Percentiles rank a stretch among this genome's conserved stretches.
These are phyloP conservation scores for Lagenorhynchus albirostris DNA, from an alignment of 2,113 vertebrate genomes.

Conservation along the genomic window DNA sequence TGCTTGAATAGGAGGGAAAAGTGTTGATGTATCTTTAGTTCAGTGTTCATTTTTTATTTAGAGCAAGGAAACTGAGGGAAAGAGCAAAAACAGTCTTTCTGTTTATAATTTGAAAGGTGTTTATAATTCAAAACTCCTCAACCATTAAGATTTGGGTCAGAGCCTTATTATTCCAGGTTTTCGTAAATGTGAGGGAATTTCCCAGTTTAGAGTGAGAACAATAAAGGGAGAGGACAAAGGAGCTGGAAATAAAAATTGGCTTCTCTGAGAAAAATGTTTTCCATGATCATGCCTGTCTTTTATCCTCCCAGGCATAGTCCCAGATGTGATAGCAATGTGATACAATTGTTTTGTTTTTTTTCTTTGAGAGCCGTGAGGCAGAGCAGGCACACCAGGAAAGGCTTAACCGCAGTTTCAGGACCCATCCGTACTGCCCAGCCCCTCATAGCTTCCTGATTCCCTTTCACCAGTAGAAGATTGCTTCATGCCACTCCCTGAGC, in stretches of 20 bases:
- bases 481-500: neutral
- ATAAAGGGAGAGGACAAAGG: neutral
- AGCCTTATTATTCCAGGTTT: neutral
- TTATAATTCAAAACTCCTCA: neutral
- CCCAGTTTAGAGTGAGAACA: neutral
- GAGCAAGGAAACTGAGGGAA: neutral
- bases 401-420: neutral
- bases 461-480: neutral
- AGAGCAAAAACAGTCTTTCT: neutral
- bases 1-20: neutral
- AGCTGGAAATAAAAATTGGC: neutral
- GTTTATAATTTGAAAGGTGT: neutral
- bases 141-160: neutral
- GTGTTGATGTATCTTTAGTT: neutral
- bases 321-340: neutral
- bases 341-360: neutral
- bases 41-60: neutral
- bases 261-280: neutral
- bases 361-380: neutral
- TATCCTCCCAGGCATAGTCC: neutral
- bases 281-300: neutral
- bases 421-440: rapidly evolving
- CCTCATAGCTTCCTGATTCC: neutral
- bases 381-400: neutral
- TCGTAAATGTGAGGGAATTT: neutral